Evolutionary conservation across 2,888 invertebrate species (phyloP).

Genomic region (Hylaea fasciaria): DNA sequence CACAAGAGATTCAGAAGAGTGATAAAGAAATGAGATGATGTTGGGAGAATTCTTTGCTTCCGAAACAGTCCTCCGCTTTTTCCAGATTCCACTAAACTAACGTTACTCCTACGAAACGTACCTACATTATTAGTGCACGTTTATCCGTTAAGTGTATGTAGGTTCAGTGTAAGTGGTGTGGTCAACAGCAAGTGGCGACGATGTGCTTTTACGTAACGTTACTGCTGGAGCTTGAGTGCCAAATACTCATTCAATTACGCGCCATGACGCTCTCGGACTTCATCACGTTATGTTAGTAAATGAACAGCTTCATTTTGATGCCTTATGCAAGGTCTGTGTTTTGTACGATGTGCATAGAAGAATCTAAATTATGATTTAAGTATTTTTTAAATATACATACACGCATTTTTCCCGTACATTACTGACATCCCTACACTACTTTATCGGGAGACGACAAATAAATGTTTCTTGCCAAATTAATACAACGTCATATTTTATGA

Average conservation of each 20-base stretch:
- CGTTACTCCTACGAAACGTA: neutral
- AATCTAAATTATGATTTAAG: no score
- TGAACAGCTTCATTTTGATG: conserved; percentile 16
- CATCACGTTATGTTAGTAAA: conserved; percentile 22
- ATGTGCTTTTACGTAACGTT: conserved; percentile 56
- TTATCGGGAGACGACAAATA: no score
- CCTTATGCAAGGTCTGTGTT: neutral
- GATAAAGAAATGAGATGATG: no score
- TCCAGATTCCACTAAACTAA: neutral
- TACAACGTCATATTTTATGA: no score
- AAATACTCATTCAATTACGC: conserved; percentile 63
- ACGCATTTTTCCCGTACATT: no score
- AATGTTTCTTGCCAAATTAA: no score
- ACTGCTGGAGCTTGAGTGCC: conserved; percentile 51
- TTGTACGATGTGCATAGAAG: no score
- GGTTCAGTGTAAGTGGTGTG: conserved; percentile 51
- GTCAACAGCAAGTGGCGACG: conserved; percentile 59
- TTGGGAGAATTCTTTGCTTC: no score
- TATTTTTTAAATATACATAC: no score
- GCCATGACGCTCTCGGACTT: conserved; percentile 42
- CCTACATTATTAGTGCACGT: neutral
- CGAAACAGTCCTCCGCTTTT: neutral
- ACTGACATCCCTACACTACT: no score
- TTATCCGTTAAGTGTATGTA: conserved; percentile 27
- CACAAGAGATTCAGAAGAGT: no score